Evolutionary conservation across 2,113 vertebrate species (phyloP).

Genomic region (Psettodes erumei): DNA sequence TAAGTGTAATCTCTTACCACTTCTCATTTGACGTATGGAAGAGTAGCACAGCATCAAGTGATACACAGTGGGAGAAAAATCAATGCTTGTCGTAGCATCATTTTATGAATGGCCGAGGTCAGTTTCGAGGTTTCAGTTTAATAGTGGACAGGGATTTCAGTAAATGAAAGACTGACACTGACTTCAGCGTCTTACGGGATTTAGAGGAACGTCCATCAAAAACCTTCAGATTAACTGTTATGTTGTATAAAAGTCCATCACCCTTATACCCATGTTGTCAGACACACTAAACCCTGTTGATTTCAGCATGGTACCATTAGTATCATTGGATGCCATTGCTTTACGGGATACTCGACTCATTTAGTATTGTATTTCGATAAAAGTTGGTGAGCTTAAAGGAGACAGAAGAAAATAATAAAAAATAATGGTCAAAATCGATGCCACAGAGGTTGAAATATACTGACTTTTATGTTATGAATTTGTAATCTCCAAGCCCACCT

Average conservation of each 20-base stretch:
- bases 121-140: constrained; percentile 43
- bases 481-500: neutral
- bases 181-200: constrained; percentile 1
- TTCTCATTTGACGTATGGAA: constrained; percentile 34
- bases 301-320: neutral
- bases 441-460: neutral
- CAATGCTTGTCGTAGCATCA: constrained; percentile 57
- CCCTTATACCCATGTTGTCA: neutral
- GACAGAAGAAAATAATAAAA: neutral
- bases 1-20: constrained; percentile 34
- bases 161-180: constrained; percentile 17
- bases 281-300: constrained; percentile 1
- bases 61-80: constrained; percentile 53
- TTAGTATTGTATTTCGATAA: neutral
- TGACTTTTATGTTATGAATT: neutral
- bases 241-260: constrained; percentile 20
- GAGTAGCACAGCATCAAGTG: constrained; percentile 41
- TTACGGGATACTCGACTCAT: neutral
- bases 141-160: constrained; percentile 42
- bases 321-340: neutral
- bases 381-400: neutral
- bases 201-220: constrained; percentile 30
- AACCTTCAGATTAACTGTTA: constrained; percentile 8
- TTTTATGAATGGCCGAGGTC: constrained; percentile 66
- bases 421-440: neutral